Conservation (phyloP, 2,888 invertebrate species). For the Dryobotodes eremita region DNA sequence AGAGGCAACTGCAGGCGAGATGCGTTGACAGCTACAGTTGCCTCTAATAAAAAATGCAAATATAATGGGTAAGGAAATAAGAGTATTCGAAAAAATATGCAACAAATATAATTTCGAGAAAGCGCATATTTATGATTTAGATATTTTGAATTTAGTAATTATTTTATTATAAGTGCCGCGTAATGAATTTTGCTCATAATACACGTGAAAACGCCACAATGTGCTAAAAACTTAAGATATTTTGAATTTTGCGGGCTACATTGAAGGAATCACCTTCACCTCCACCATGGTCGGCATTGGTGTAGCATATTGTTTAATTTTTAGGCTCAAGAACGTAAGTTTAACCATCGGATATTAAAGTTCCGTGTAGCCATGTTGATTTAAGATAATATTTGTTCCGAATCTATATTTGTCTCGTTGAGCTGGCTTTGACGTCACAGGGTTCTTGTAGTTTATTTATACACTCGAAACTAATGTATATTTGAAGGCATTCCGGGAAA, state of each 20-base stretch:
- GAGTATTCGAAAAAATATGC: background rate
- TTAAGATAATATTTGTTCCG: constrained; percentile 48
- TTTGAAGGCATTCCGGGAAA: constrained; percentile 13
- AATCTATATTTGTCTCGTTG: constrained; percentile 41
- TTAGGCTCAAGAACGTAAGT: background rate
- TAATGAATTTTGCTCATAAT: background rate
- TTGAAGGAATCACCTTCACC: background rate
- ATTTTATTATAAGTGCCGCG: background rate
- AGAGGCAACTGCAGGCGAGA: background rate
- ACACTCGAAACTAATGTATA: background rate
- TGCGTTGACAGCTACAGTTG: background rate
- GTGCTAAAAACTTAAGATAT: background rate
- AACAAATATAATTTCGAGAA: background rate
- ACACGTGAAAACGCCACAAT: background rate
- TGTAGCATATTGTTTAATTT: background rate
- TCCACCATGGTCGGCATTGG: background rate
- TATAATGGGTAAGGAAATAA: background rate
- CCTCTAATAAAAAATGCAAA: background rate
- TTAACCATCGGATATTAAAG: background rate
- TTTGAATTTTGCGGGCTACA: background rate
- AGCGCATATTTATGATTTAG: no score
- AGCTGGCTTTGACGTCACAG: constrained; percentile 22
- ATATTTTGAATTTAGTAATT: background rate
- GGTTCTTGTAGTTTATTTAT: constrained; percentile 25
- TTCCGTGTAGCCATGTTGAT: constrained; percentile 13